Base-by-base conservation (phyloP, 1,140 invertebrate genomes). In the Lineus longissimus region DNA sequence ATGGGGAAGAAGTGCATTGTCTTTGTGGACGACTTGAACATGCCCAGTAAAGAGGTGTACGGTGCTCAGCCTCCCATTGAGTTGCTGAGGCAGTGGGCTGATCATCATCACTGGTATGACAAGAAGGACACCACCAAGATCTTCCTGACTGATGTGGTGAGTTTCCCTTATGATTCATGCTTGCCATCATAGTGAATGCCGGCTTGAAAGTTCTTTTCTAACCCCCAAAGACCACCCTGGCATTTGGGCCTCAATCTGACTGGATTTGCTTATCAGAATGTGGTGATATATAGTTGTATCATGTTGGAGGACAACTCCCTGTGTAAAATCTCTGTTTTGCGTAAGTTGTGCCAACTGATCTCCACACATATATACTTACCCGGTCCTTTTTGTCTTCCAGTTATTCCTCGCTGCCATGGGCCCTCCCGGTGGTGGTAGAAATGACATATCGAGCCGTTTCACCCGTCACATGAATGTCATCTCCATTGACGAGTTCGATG, bases 91-190 rank as follows among this genome's bases (percentile, higher is more conserved):
- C 81, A 82, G 69, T 82, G 79, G 80, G 66, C 82, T 22, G 79
- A 83, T 61, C 81, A 82, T 62, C 75, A 76, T 6, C 79, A 82
- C 61, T 82, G 81, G 81, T 83, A 81, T 62, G 81, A 83, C 64
- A 73, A 66, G 55, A 82, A 82, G 64, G 81, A 83, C 70, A 82
- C 81, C 27, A 73, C 77, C 29, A 78, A 78, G 66, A 59, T 82
- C 6, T 77, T 79, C 68, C 68, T 83, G 0, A 69, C 68, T 56
- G 82, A 83, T 74, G 76, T 82, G 65, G 91, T 93, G 83, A 84
- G 86, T 84, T 23, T 17, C 29, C 30, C 27, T 2, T 43, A 43
- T 43, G 11, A 43, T 43, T n/a, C n/a, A n/a, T 43, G 40, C 40
- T 19, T 43, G 40, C 40, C 11, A 13, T 43, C 19, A 13, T 11